A percentile compares a stretch with the other conserved stretches of the same genome.
phyloP scores from a whole-genome alignment of 2,888 invertebrate genomes.

The Eucriotettix oculatus region DNA sequence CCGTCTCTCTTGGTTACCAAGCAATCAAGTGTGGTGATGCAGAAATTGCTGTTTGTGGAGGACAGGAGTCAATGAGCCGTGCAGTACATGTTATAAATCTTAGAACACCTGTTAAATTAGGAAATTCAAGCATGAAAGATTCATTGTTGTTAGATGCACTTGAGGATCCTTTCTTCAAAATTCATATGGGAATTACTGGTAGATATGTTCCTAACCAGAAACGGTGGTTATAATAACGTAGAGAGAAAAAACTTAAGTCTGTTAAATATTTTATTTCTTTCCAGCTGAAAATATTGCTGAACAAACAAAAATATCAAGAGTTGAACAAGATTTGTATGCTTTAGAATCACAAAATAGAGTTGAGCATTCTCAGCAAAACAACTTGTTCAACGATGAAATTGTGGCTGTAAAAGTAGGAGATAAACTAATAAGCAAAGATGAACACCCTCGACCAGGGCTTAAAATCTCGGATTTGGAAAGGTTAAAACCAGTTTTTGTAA shows the following conservation, averaged over 20 bases:
- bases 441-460: constrained; percentile 46
- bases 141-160: constrained; percentile 52
- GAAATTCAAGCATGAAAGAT: constrained; percentile 42
- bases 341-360: constrained; percentile 47
- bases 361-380: constrained; percentile 39
- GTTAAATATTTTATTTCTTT: constrained; percentile 7
- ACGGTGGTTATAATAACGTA: background rate
- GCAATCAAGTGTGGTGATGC: constrained; percentile 49
- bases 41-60: constrained; percentile 54
- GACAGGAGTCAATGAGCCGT: constrained; percentile 69
- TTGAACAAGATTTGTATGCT: constrained; percentile 55
- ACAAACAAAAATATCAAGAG: constrained; percentile 42
- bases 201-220: constrained; percentile 5
- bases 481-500: constrained; percentile 45
- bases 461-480: constrained; percentile 41
- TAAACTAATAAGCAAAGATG: constrained; percentile 39
- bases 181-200: constrained; percentile 71
- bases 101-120: constrained; percentile 48
- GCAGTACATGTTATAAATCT: constrained; percentile 50
- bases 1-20: constrained; percentile 48
- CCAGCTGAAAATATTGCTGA: constrained; percentile 61
- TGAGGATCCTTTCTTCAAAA: constrained; percentile 52
- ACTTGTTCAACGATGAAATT: constrained; percentile 54
- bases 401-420: constrained; percentile 39
- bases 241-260: background rate